Evolutionary conservation across 2,888 invertebrate species (phyloP).

Genomic region (Carabus problematicus): DNA sequence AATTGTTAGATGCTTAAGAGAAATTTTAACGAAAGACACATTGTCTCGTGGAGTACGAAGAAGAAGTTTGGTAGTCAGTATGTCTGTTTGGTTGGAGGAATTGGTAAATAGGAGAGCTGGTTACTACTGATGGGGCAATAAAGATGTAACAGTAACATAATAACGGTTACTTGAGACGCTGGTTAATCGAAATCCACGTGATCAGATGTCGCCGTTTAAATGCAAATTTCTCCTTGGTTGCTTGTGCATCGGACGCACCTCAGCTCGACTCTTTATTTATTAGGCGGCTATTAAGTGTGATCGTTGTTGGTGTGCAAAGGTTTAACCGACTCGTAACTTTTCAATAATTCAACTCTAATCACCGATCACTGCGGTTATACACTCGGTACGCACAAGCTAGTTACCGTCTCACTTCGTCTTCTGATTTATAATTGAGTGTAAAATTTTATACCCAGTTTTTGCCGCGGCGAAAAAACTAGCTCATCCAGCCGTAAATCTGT

Average conservation of each 20-base stretch:
- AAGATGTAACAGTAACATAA: conserved; percentile 26
- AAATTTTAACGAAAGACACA: background rate
- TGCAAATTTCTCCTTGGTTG: conserved; percentile 24
- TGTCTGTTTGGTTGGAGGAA: no score
- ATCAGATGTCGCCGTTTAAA: conserved; percentile 37
- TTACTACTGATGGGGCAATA: conserved; percentile 15
- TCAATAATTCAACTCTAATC: no score
- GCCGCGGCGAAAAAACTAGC: conserved; percentile 31
- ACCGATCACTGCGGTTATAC: no score
- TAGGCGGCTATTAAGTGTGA: conserved; percentile 7
- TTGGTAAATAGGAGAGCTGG: no score
- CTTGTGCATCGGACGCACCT: no score
- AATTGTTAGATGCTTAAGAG: no score
- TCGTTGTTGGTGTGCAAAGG: background rate
- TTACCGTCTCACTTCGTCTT: conserved; percentile 6
- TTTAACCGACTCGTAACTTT: no score
- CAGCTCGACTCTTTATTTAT: conserved; percentile 12
- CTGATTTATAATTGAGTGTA: conserved; percentile 36
- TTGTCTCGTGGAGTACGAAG: background rate
- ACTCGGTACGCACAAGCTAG: conserved; percentile 10
- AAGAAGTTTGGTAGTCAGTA: conserved; percentile 17
- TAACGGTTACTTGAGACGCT: conserved; percentile 18
- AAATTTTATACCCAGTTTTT: conserved; percentile 33
- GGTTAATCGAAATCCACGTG: conserved; percentile 25
- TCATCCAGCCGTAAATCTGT: conserved; percentile 30